Evolutionary conservation across 2,113 vertebrate species (phyloP), one percentile per base, ranked within the genome.

Genomic region (Pangasianodon gigas): DNA sequence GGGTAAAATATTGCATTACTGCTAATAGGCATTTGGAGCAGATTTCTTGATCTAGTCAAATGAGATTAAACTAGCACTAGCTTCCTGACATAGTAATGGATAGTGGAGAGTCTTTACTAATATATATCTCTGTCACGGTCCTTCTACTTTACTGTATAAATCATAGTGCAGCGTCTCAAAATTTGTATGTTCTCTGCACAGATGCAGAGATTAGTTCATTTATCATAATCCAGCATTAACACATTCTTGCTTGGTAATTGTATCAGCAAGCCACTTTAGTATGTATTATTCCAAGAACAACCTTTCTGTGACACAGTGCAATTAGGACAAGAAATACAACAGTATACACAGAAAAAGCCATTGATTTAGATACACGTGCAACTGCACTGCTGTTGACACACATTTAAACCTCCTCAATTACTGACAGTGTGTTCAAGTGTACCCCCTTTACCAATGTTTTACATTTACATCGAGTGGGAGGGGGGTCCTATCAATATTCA

Each of bases 401-500:
- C 62, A 84, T 90, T 51, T 87, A 85, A 92, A 92, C 89, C 88
- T 87, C 69, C 65, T 79, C 85, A 90, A 89, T 90, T 90, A 87
- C 71, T 9, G 85, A 90, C 87, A 89, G 87, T 82, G 87, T 88
- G 89, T 88, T 93, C 54, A 87, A 90, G 93, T 60, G 79, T 91
- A 88, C 84, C 92, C 90, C 60, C 48, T 86, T 32, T 94, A 92
- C 94, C 95, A 94, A 95, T 93, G 93, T 93, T 94, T 95, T 89
- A 92, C 91, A 94, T 95, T 95, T 94, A 84, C 92, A 94, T 94
- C 74, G 90, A 95, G 93, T 95, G 11, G n/a, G 92, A 93, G 93
- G 93, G 92, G 93, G 94, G 92, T 95, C 94, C 94, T 93, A 95
- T 94, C 94, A 96, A 95, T 95, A 95, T 95, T 93, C 86, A 92